Percentiles rank a stretch among this genome's conserved stretches.
Evolutionary conservation across 2,888 invertebrate genomes (phyloP).

Genomic region (Perithous albicinctus): DNA sequence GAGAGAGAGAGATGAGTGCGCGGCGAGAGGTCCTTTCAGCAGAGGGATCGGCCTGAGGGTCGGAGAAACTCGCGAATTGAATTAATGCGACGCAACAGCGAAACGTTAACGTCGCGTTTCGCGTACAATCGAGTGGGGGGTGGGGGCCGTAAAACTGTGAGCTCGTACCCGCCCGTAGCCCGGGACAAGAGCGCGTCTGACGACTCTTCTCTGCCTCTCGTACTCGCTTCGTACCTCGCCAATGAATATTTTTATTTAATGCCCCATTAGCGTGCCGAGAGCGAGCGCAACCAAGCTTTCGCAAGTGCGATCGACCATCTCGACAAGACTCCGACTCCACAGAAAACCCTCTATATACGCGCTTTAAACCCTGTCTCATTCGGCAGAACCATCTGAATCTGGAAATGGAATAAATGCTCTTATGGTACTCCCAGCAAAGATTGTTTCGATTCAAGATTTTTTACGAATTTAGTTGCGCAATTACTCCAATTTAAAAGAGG

Average conservation of each 20-base stretch:
- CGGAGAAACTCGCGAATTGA: conserved; percentile 72
- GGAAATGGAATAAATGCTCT: conserved; percentile 30
- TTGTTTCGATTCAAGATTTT: background rate
- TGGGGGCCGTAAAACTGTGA: conserved; percentile 55
- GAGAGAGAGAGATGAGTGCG: conserved; percentile 30
- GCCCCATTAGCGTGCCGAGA: conserved; percentile 74
- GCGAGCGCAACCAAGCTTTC: conserved; percentile 46
- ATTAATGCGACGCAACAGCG: conserved; percentile 74
- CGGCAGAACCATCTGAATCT: conserved; percentile 23
- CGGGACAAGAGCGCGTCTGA: conserved; percentile 46
- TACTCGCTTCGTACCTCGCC: conserved; percentile 63
- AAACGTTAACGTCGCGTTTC: conserved; percentile 73
- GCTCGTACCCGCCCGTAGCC: conserved; percentile 37
- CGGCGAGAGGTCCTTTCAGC: conserved; percentile 51
- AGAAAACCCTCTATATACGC: background rate
- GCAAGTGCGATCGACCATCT: conserved; percentile 48
- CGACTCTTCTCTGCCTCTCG: conserved; percentile 41
- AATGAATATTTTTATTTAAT: conserved; percentile 81
- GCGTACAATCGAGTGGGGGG: conserved; percentile 72
- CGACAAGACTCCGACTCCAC: conserved; percentile 7
- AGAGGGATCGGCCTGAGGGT: conserved; percentile 56
- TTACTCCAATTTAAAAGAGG: too few species aligned
- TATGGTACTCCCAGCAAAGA: background rate
- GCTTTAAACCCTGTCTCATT: background rate
- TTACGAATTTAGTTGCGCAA: background rate